Evolutionary conservation across 2,797 vertebrate genomes (phyloP).

Genomic region (Erpetoichthys calabaricus): DNA sequence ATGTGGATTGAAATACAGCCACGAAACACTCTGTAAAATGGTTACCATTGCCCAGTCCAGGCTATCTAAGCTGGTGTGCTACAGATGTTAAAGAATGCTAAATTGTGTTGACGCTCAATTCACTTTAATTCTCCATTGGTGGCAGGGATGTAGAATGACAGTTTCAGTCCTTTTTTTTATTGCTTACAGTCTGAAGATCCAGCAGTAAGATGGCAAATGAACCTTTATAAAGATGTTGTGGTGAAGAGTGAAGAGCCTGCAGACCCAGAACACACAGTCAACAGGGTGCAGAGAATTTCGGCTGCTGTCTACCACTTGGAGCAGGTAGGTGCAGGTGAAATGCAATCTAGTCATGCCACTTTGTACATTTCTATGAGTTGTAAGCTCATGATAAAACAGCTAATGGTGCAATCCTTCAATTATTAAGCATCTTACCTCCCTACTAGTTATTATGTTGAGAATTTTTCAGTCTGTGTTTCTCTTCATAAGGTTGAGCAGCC

Average conservation of each 20-base stretch:
- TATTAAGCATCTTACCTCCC: too few relatives aligned
- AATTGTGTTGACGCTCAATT: too few relatives aligned
- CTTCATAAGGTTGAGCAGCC: conserved; percentile 81
- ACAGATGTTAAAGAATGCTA: too few relatives aligned
- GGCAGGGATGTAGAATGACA: not conserved
- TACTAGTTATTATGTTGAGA: too few relatives aligned
- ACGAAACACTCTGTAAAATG: too few relatives aligned
- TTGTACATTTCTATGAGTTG: not conserved
- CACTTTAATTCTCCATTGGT: not conserved
- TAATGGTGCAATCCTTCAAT: not conserved
- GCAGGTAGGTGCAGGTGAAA: conserved; percentile 53
- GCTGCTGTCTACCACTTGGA: conserved; percentile 92
- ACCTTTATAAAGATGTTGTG: conserved; percentile 84
- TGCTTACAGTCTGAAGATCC: conserved; percentile 78
- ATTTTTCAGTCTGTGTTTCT: not conserved
- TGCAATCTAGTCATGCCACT: too few relatives aligned
- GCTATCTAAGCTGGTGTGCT: too few relatives aligned
- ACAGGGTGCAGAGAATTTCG: conserved; percentile 93
- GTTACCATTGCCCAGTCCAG: too few relatives aligned
- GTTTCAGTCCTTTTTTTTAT: not conserved
- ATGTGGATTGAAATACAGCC: too few relatives aligned
- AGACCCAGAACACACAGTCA: conserved; percentile 74
- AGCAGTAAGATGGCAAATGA: conserved; percentile 90
- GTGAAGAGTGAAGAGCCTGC: conserved; percentile 63
- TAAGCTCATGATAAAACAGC: not conserved